Percentiles rank a stretch among this genome's conserved stretches.
phyloP scores from a whole-genome alignment of 1,140 invertebrate genomes.

The Dendroctonus valens region DNA sequence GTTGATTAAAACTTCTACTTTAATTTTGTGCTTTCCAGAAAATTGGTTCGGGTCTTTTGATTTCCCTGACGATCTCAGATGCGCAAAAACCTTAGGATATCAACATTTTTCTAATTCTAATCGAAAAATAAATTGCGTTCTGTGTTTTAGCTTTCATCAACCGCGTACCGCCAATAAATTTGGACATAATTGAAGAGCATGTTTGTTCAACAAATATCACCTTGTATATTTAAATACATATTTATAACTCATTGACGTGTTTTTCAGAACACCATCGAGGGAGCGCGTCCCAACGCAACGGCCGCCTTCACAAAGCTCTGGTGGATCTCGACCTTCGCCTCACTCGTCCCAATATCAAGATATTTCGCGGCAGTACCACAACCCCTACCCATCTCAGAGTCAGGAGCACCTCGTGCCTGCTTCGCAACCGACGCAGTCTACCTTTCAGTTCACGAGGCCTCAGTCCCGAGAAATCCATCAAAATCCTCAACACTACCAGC shows the following conservation, averaged over 20 bases:
- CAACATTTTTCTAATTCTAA: no score
- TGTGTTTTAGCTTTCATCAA: no score
- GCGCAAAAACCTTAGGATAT: no score
- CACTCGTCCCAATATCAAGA: slow-evolving; percentile 38
- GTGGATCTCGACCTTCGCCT: slow-evolving; percentile 40
- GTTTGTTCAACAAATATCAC: no score
- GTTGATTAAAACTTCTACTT: neutral
- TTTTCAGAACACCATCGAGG: slow-evolving; percentile 25
- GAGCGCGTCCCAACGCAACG: slow-evolving; percentile 39
- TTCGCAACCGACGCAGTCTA: slow-evolving; percentile 30
- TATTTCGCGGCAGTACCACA: slow-evolving; percentile 22
- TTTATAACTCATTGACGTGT: slow-evolving; percentile 1
- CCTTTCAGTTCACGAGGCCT: slow-evolving; percentile 38
- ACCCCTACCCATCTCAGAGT: slow-evolving; percentile 23
- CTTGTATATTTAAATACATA: slow-evolving; percentile 2
- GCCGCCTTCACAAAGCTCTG: slow-evolving; percentile 39
- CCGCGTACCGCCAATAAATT: no score
- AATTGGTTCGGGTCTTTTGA: no score
- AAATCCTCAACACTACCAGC: slow-evolving; percentile 39
- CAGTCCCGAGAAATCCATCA: slow-evolving; percentile 39
- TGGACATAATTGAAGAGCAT: no score
- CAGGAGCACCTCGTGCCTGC: slow-evolving; percentile 31
- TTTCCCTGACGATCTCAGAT: no score
- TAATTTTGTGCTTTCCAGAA: no score
- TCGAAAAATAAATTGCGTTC: no score